Evolutionary conservation across 2,888 invertebrate species (phyloP).

Genomic region (Meloe dianella): DNA sequence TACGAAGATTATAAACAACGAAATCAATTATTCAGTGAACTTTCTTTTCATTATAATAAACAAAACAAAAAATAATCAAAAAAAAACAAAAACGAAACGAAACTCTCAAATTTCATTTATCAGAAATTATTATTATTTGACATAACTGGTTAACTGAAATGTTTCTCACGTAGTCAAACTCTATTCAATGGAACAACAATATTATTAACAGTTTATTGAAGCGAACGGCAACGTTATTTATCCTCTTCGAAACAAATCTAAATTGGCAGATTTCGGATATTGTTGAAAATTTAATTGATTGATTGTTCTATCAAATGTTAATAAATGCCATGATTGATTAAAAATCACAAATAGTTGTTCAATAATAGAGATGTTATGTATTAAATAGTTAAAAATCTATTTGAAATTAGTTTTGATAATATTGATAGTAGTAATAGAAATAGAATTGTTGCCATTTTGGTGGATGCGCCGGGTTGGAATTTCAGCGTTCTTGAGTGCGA

Average conservation of each 20-base stretch:
- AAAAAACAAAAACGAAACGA: too few species aligned
- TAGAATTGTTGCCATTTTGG: background rate
- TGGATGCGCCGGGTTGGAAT: slow-evolving; percentile 3
- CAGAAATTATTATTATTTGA: background rate
- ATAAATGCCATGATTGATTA: background rate
- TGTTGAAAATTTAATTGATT: background rate
- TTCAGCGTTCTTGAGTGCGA: too few species aligned
- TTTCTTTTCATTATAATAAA: too few species aligned
- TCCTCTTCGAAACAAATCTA: slow-evolving; percentile 12
- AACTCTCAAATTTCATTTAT: background rate
- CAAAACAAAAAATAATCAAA: too few species aligned
- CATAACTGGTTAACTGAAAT: slow-evolving; percentile 10
- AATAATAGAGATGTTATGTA: background rate
- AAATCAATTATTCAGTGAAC: background rate
- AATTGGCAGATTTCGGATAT: background rate
- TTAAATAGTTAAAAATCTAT: background rate
- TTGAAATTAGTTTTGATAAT: too few species aligned
- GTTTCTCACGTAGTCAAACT: slow-evolving; percentile 27
- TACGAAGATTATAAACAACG: background rate
- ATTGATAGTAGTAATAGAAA: too few species aligned
- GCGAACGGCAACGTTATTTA: slow-evolving; percentile 22
- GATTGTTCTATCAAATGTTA: background rate
- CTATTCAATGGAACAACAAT: slow-evolving; percentile 30
- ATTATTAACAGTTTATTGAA: slow-evolving; percentile 29
- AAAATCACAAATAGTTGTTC: background rate